Percentiles rank a stretch among this genome's conserved stretches.
Conservation (phyloP, 2,797 vertebrate species). For the Falco biarmicus region DNA sequence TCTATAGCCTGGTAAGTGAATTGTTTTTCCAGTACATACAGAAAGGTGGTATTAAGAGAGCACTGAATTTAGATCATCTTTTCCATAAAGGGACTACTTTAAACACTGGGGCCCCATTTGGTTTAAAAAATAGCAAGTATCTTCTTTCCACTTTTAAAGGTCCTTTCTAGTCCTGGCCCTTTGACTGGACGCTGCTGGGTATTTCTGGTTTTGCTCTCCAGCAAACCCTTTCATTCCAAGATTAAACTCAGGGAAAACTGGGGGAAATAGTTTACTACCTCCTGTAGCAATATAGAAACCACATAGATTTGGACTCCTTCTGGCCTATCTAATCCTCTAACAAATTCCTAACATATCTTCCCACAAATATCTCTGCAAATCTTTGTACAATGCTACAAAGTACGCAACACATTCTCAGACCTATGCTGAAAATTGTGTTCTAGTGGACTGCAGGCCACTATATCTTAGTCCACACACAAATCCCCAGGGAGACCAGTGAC, state of each 20-base stretch:
- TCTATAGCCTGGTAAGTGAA: neutral
- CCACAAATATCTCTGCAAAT: neutral
- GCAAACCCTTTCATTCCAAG: neutral
- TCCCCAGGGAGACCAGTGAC: neutral
- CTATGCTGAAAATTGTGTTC: neutral
- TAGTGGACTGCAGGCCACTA: neutral
- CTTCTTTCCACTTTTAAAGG: neutral
- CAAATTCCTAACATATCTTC: neutral
- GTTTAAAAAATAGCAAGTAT: neutral
- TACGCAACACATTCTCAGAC: neutral
- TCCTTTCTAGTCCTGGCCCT: neutral
- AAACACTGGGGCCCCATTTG: neutral
- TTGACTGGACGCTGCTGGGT: neutral
- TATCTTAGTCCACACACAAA: neutral
- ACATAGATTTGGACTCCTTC: neutral
- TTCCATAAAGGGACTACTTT: neutral
- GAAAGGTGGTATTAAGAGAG: neutral
- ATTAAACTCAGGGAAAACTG: neutral
- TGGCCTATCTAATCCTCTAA: neutral
- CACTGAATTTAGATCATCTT: neutral
- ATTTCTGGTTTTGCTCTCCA: neutral
- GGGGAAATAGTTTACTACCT: neutral
- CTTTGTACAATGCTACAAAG: neutral
- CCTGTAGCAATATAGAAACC: neutral
- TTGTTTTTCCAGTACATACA: neutral